Conservation (phyloP, 2,888 invertebrate species). For the Camptogramma bilineatum region DNA sequence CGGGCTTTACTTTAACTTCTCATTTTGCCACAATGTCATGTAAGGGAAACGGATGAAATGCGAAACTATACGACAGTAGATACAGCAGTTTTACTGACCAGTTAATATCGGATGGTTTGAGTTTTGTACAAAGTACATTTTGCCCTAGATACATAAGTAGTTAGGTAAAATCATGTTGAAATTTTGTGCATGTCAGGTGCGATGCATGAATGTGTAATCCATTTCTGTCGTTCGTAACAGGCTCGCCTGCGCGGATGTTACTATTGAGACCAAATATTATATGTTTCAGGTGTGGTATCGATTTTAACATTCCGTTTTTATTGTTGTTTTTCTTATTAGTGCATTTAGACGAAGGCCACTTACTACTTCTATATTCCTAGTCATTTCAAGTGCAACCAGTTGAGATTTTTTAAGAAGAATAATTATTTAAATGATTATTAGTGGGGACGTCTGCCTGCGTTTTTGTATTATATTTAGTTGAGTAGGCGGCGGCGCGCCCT, state of each 20-base stretch:
- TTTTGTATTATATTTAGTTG: conserved; percentile 79
- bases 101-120: conserved; percentile 72
- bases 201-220: conserved; percentile 76
- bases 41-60: conserved; percentile 55
- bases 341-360: conserved; percentile 80
- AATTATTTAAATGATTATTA: conserved; percentile 68
- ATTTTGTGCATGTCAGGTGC: conserved; percentile 72
- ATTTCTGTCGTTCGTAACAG: conserved; percentile 71
- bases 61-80: conserved; percentile 62
- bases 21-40: conserved; percentile 76
- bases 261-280: conserved; percentile 85
- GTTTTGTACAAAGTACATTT: conserved; percentile 86
- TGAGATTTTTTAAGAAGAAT: conserved; percentile 80
- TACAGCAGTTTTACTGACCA: conserved; percentile 72
- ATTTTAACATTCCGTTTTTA: conserved; percentile 83
- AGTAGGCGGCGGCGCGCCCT: conserved; percentile 54
- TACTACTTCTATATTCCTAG: conserved; percentile 83
- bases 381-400: conserved; percentile 84
- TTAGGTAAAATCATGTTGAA: conserved; percentile 82
- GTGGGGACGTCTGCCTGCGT: conserved; percentile 54
- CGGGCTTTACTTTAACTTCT: conserved; percentile 65
- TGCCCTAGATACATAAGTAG: conserved; percentile 84
- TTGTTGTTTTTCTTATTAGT: conserved; percentile 66
- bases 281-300: conserved; percentile 84
- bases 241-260: conserved; percentile 77